Evolutionary conservation across 2,888 invertebrate species (phyloP), one percentile per base, ranked within the genome.

Genomic region (Gnatocerus cornutus): DNA sequence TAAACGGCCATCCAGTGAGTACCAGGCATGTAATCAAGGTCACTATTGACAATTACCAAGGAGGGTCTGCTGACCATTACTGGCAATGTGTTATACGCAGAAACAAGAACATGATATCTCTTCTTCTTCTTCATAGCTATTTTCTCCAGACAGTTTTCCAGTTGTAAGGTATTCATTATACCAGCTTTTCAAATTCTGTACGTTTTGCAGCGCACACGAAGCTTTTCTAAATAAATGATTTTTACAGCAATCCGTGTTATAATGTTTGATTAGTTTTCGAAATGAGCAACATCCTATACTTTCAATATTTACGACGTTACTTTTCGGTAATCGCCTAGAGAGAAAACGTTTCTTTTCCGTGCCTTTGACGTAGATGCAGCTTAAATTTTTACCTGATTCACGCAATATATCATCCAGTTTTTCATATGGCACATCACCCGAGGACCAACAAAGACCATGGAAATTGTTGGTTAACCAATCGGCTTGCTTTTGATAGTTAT

Each of bases 221-320:
- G 63, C n/a, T 10, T 27, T 50, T 29, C 37, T 37, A 12, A 14
- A 2, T n/a, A 14, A 9, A 14, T 59, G 46, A 12, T 27, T 21
- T 4, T 14, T 16, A 33, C 59, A 59, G 29, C 29, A 29, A 5
- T 29, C 7, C 29, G 29, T 7, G 4, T 7, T 16, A 21, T 41
- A 41, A 33, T 27, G 43, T 9, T 58, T 14, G 13, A n/a, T 16
- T 41, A 43, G 41, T 4, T 39, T 9, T 9, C 12, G n/a, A 8
- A 58, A n/a, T 9, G 63, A 55, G 8, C 53, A 53, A 39, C 63
- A 63, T 5, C 14, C 39, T 16, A 63, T 16, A 30, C 37, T 39
- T 14, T 61, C 61, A 27, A 61, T 10, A 30, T 61, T 61, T 7
- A 61, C 33, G 12, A 61, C 12, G n/a, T 45, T 45, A 5, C 14